A percentile compares a stretch with the other conserved stretches of the same genome.
These are phyloP conservation scores for Minunthozetes semirufus DNA, from an alignment of 2,888 invertebrate genomes.

Conservation along the genomic window DNA sequence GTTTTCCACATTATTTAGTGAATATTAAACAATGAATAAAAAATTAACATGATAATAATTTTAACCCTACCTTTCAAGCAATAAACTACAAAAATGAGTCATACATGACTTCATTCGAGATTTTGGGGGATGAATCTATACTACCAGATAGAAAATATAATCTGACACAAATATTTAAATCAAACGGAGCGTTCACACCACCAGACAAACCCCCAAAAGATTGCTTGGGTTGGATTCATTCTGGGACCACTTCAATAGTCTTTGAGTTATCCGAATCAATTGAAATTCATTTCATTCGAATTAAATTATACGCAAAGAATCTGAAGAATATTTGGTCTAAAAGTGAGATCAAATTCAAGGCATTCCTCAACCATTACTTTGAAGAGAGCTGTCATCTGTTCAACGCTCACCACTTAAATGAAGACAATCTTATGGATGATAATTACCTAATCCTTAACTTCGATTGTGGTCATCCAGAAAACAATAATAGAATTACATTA, in stretches of 20 bases:
- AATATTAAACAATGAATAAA: neutral
- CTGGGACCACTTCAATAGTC: neutral
- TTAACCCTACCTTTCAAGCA: neutral
- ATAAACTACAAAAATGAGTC: neutral
- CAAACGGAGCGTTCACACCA: neutral
- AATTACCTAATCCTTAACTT: neutral
- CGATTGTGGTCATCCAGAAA: neutral
- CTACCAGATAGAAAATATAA: neutral
- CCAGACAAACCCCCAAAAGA: neutral
- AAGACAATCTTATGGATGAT: neutral
- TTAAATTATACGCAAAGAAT: neutral
- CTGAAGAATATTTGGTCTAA: neutral
- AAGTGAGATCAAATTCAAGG: neutral
- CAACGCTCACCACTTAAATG: neutral
- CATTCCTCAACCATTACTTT: neutral
- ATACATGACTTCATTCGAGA: neutral
- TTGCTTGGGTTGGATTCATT: neutral
- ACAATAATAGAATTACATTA: neutral
- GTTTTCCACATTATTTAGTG: neutral
- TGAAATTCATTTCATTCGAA: neutral
- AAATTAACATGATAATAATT: neutral
- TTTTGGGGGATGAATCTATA: neutral
- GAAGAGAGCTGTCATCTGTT: neutral
- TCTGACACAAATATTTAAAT: neutral
- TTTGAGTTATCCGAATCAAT: neutral